Evolutionary conservation across 2,888 invertebrate genomes (phyloP).

Genomic region (Papilio elwesi): DNA sequence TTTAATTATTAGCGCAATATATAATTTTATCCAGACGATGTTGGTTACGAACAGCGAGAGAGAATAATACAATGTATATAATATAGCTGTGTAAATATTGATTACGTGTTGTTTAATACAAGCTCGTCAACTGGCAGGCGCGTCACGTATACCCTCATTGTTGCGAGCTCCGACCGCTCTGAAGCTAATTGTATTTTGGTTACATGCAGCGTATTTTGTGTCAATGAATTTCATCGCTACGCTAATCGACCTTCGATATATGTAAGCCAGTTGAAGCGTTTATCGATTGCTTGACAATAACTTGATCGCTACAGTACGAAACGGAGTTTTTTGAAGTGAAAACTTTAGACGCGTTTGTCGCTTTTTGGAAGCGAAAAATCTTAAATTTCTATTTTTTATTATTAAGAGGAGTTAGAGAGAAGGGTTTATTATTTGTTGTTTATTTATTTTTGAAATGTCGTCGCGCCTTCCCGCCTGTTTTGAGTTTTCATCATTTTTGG

Average conservation of each 20-base stretch:
- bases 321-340: too few species aligned
- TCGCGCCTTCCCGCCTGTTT: too few species aligned
- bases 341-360: too few species aligned
- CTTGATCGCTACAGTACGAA: not conserved
- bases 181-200: constrained; percentile 34
- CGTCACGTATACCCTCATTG: constrained; percentile 35
- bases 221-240: constrained; percentile 19
- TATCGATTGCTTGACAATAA: constrained; percentile 6
- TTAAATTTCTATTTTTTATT: too few species aligned
- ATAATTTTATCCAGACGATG: too few species aligned
- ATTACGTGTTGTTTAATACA: constrained; percentile 16
- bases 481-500: too few species aligned
- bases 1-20: too few species aligned
- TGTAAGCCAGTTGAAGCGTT: constrained; percentile 13
- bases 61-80: constrained; percentile 3
- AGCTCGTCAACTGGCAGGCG: constrained; percentile 13
- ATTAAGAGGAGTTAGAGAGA: too few species aligned
- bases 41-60: not conserved
- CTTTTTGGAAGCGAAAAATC: too few species aligned
- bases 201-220: constrained; percentile 29
- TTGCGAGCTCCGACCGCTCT: constrained; percentile 30
- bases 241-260: constrained; percentile 28
- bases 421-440: too few species aligned
- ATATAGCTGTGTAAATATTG: constrained; percentile 10
- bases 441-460: too few species aligned